Base-by-base conservation (phyloP, 2,888 invertebrate genomes). In the Argynnis bischoffii region DNA sequence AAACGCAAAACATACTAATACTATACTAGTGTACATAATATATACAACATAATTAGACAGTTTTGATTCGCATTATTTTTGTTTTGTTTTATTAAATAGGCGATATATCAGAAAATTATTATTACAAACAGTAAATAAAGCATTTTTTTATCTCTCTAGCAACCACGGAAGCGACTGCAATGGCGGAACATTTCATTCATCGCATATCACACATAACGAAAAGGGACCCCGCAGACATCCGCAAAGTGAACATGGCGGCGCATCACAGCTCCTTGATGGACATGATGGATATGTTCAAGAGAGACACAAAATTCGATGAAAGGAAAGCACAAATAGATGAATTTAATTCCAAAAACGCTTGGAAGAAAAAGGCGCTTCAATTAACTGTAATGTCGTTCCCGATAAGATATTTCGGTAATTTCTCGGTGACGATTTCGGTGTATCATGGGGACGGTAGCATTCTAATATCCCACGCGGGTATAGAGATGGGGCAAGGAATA, bases 401-500 rank as follows among this genome's bases (percentile, higher is more conserved):
- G 0, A 86, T 95, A 26, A 79, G 1, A 0, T 90, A 93, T 66
- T 87, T 80, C 4, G 94, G 94, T 31, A 93, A 93, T 63, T 95
- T 86, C 71, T 87, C 94, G 47, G 93, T 94, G 0, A 90, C 94
- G 15, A 93, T 96, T 48, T 93, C 95, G 0, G 93, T 97, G 66
- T 96, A 94, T 80, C 95, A 95, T 61, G 90, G 91, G 0, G 95
- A 96, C 81, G 96, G 95, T 0, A 94, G 94, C 0, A 94, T 97
- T 0, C 87, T 94, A 0, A 89, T 97, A 60, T 86, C 94, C 0
- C 96, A 96, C 74, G 95, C 94, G 1, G 96, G 95, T 0, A 92
- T 95, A 26, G 96, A 96, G 84, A 94, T 95, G 89, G 97, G 97
- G 0, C 97, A 97, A 85, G 97, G 97, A 0, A 94, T 97, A 60